phyloP scores from a whole-genome alignment of 1,140 invertebrate species.

The Diploscapter pachys region DNA sequence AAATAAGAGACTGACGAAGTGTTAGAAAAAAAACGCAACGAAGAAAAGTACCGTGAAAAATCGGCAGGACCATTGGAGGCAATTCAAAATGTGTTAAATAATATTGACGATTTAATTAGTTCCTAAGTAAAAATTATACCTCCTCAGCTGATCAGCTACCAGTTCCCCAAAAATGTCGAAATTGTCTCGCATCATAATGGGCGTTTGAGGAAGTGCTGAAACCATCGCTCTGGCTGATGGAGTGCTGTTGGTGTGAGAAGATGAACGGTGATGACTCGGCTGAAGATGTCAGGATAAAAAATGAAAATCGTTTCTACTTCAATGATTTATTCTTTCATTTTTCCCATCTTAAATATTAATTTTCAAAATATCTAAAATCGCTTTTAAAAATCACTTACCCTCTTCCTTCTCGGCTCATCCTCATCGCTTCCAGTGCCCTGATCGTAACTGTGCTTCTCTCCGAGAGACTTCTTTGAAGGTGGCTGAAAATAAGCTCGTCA shows the following conservation, averaged over 20 bases:
- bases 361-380: not conserved
- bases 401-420: constrained; percentile 17
- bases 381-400: not conserved
- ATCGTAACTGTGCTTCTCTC: not conserved
- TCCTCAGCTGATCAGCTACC: constrained; percentile 16
- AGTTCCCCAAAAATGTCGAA: constrained; percentile 16
- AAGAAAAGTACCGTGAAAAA: too few relatives aligned
- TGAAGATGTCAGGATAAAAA: not conserved
- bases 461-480: too few relatives aligned
- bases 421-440: constrained; percentile 12
- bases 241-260: not conserved
- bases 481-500: too few relatives aligned
- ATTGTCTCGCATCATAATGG: not conserved
- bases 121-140: not conserved
- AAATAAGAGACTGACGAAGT: too few relatives aligned
- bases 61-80: too few relatives aligned
- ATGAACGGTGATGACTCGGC: constrained; percentile 1
- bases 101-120: too few relatives aligned
- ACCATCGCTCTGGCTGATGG: too few relatives aligned
- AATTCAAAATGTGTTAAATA: too few relatives aligned
- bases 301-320: not conserved
- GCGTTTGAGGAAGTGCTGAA: too few relatives aligned
- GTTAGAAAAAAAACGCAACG: too few relatives aligned
- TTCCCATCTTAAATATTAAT: not conserved
- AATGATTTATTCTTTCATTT: not conserved